phyloP scores from a whole-genome alignment of 92 coral and sea anemone genomes.

The Epizoanthus rinbou region DNA sequence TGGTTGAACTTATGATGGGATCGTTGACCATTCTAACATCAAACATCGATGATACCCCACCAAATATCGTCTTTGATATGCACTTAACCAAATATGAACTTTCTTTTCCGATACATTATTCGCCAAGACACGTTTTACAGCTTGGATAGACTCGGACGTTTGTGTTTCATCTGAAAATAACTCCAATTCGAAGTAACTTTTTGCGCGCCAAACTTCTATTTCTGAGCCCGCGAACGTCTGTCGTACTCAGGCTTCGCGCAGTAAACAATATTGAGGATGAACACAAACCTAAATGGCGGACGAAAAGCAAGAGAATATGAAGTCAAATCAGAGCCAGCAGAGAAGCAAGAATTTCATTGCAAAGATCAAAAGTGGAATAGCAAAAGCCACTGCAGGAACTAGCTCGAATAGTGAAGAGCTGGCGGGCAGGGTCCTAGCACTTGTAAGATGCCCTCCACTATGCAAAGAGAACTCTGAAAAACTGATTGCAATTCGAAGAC shows the following conservation, averaged over 20 bases:
- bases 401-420: conserved; percentile 64
- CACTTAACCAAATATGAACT: conserved; percentile 3
- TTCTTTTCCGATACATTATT: not conserved
- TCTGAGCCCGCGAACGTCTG: conserved; percentile 61
- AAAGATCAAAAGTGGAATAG: conserved; percentile 27
- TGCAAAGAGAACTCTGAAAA: conserved; percentile 51
- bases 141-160: not conserved
- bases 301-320: conserved; percentile 10
- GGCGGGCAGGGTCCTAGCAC: conserved; percentile 51
- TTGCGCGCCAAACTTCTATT: conserved; percentile 46
- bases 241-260: conserved; percentile 46
- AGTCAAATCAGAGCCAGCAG: not conserved
- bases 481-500: conserved; percentile 34
- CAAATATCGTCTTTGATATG: not conserved
- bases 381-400: conserved; percentile 42
- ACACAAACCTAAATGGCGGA: not conserved
- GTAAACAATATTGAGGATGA: conserved; percentile 14
- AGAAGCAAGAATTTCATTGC: conserved; percentile 5
- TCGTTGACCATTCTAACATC: conserved; percentile 36
- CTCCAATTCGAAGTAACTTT: not conserved
- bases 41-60: not conserved
- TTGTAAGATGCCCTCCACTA: conserved; percentile 44
- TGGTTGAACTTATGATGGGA: not conserved
- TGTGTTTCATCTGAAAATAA: not conserved
- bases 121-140: not conserved